phyloP scores from a whole-genome alignment of 2,797 vertebrate species.

The Cossypha caffra region DNA sequence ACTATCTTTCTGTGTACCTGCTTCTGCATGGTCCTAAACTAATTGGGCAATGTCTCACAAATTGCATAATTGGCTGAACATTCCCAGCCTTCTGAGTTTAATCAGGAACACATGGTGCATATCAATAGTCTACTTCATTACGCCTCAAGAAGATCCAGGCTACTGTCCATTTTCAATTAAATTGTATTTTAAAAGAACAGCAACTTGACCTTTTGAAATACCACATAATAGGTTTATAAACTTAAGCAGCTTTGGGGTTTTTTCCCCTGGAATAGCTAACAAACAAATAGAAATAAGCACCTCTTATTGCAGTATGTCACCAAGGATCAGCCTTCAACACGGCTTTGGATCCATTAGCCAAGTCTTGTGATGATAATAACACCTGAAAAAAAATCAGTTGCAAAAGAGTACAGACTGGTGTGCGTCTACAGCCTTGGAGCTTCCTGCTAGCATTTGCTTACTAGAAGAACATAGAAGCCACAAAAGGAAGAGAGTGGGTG shows the following conservation, averaged over 20 bases:
- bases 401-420: not conserved
- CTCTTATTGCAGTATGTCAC: not conserved
- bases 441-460: not conserved
- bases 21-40: constrained; percentile 1
- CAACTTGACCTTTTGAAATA: constrained; percentile 52
- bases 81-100: constrained; percentile 46
- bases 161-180: constrained; percentile 52
- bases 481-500: not conserved
- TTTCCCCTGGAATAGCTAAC: not conserved
- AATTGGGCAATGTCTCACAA: constrained; percentile 37
- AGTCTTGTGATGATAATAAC: not conserved
- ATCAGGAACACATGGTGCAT: constrained; percentile 26
- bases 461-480: not conserved
- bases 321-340: not conserved
- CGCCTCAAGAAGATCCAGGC: not conserved
- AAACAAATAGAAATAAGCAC: not conserved
- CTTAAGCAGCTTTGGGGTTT: not conserved
- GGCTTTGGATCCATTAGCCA: not conserved
- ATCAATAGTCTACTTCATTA: constrained; percentile 56
- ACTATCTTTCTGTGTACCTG: not conserved
- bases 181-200: constrained; percentile 39
- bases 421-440: not conserved
- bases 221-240: constrained; percentile 49
- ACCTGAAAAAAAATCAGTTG: not conserved
- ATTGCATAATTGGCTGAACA: constrained; percentile 49